These are phyloP conservation scores for Notodonta ziczac DNA, from an alignment of 2,888 invertebrate species.

Conservation along the genomic window DNA sequence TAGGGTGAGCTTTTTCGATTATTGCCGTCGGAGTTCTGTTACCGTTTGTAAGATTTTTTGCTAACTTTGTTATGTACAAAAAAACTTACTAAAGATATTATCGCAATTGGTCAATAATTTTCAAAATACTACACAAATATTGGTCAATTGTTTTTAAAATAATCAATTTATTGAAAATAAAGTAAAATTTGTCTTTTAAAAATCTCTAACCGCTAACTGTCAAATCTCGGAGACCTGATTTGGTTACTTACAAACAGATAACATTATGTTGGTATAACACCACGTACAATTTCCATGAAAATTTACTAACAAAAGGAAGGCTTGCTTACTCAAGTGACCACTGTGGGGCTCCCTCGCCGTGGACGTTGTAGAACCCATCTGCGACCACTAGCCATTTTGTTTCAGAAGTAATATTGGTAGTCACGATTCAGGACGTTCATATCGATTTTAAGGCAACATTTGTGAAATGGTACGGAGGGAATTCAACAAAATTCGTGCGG, in stretches of 20 bases:
- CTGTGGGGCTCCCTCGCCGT: slow-evolving; percentile 4
- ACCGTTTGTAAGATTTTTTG: not conserved
- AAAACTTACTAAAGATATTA: too few relatives aligned
- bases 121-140: too few relatives aligned
- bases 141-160: too few relatives aligned
- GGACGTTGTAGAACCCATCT: slow-evolving; percentile 33
- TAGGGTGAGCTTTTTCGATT: slow-evolving; percentile 50
- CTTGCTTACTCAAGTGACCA: not conserved
- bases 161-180: too few relatives aligned
- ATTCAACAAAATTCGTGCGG: too few relatives aligned
- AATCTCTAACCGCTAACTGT: too few relatives aligned
- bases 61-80: too few relatives aligned
- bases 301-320: not conserved
- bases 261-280: too few relatives aligned
- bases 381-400: slow-evolving; percentile 31
- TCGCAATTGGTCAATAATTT: too few relatives aligned
- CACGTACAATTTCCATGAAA: not conserved
- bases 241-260: too few relatives aligned
- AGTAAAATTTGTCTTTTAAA: too few relatives aligned
- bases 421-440: not conserved
- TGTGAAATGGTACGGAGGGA: not conserved
- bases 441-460: not conserved
- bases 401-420: slow-evolving; percentile 32
- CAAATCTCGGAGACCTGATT: too few relatives aligned
- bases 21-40: slow-evolving; percentile 20